These are phyloP conservation scores for Galeopterus variegatus DNA, from an alignment of 2,113 vertebrate genomes.

Conservation along the genomic window DNA sequence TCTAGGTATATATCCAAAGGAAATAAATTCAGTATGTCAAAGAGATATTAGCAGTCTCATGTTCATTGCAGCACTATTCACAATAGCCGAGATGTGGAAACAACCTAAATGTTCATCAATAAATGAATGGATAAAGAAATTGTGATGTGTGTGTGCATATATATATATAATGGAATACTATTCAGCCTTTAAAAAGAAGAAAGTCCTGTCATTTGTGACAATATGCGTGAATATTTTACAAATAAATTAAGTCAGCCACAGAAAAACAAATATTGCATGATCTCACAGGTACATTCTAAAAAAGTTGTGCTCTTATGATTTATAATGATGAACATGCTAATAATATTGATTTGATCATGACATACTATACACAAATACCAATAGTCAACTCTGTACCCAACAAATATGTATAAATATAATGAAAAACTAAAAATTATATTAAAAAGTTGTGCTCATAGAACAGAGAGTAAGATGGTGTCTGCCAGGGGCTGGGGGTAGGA, in stretches of 20 bases:
- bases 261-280: neutral
- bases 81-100: neutral
- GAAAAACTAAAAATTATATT: too few species aligned
- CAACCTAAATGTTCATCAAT: neutral
- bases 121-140: neutral
- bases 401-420: too few species aligned
- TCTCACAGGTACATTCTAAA: neutral
- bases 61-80: neutral
- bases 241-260: neutral
- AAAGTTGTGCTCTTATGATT: neutral
- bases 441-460: neutral
- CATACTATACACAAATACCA: too few species aligned
- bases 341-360: too few species aligned
- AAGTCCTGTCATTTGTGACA: neutral
- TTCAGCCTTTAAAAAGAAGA: neutral
- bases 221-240: neutral
- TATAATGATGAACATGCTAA: too few species aligned
- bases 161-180: neutral
- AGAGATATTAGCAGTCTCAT: too few species aligned
- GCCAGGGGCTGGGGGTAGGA: neutral
- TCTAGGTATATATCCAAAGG: neutral
- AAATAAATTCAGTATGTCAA: neutral
- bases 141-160: too few species aligned
- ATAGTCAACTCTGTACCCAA: too few species aligned
- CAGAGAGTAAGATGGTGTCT: neutral